Evolutionary conservation across 2,888 invertebrate species (phyloP).

Genomic region (Mythimna albipuncta): DNA sequence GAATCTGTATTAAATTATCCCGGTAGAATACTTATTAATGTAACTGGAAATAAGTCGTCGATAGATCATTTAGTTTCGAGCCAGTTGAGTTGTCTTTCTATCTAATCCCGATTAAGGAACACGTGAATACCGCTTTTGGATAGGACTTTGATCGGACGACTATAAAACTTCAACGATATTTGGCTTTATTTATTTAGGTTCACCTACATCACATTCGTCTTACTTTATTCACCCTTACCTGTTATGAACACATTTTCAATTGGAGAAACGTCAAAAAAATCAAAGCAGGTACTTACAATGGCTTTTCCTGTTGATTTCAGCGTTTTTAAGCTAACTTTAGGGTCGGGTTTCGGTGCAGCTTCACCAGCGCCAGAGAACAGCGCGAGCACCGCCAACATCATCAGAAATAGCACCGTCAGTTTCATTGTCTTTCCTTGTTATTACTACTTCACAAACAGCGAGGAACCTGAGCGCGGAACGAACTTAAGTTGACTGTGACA

Average conservation of each 20-base stretch:
- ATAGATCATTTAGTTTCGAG: no score
- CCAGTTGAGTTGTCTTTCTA: no score
- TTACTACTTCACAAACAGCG: not conserved
- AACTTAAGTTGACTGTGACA: constrained; percentile 6
- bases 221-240: not conserved
- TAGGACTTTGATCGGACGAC: no score
- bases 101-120: no score
- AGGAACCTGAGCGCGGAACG: not conserved
- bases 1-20: no score
- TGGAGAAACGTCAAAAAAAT: not conserved
- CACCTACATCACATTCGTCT: no score
- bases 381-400: constrained; percentile 35
- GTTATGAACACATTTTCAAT: not conserved
- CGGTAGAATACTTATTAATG: no score
- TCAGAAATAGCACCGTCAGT: constrained; percentile 26
- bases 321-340: constrained; percentile 42
- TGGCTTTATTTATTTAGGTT: no score
- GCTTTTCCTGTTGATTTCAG: constrained; percentile 71
- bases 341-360: constrained; percentile 27
- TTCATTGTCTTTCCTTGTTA: constrained; percentile 23
- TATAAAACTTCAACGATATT: no score
- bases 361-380: constrained; percentile 20
- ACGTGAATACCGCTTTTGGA: no score
- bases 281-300: constrained; percentile 67
- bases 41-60: no score